Percentiles rank a stretch among this genome's conserved stretches.
Evolutionary conservation across 2,113 vertebrate genomes (phyloP).

Genomic region (Epinephelus fuscoguttatus): DNA sequence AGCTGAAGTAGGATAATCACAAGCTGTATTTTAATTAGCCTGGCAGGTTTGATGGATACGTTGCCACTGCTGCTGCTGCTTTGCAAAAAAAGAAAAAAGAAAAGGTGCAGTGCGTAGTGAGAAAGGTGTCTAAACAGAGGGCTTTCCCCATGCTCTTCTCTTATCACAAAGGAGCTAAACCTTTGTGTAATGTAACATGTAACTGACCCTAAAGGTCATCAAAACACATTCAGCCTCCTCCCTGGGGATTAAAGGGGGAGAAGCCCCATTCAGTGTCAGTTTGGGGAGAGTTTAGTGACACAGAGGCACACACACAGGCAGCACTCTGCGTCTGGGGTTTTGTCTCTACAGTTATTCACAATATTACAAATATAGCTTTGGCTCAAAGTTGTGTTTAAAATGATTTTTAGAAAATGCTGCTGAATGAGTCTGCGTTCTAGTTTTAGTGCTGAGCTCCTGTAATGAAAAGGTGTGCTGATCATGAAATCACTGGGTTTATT

Average conservation of each 20-base stretch:
- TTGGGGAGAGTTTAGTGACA: constrained; percentile 53
- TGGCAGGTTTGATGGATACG: constrained; percentile 71
- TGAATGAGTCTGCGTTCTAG: neutral
- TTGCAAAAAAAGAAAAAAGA: constrained; percentile 4
- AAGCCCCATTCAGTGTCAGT: constrained; percentile 52
- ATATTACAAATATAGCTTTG: constrained; percentile 30
- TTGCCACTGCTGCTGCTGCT: constrained; percentile 50
- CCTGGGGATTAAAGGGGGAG: constrained; percentile 66
- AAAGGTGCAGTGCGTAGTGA: constrained; percentile 48
- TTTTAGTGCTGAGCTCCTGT: constrained; percentile 7
- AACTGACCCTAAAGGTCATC: constrained; percentile 76
- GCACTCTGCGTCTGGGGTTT: constrained; percentile 10
- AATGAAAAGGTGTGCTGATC: constrained; percentile 4
- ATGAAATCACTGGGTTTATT: constrained; percentile 14
- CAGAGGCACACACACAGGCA: constrained; percentile 10
- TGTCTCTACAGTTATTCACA: constrained; percentile 24
- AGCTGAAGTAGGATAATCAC: constrained; percentile 72
- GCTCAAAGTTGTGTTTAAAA: constrained; percentile 30
- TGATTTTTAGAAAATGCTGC: neutral
- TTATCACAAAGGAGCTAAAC: constrained; percentile 67
- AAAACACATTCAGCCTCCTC: constrained; percentile 69
- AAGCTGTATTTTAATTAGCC: constrained; percentile 79
- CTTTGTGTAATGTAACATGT: constrained; percentile 80
- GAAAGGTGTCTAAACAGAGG: constrained; percentile 59
- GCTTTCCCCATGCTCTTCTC: constrained; percentile 47